Evolutionary conservation across 2,888 invertebrate species (phyloP), one percentile per base, ranked within the genome.

Genomic region (Epirrhoe alternata): DNA sequence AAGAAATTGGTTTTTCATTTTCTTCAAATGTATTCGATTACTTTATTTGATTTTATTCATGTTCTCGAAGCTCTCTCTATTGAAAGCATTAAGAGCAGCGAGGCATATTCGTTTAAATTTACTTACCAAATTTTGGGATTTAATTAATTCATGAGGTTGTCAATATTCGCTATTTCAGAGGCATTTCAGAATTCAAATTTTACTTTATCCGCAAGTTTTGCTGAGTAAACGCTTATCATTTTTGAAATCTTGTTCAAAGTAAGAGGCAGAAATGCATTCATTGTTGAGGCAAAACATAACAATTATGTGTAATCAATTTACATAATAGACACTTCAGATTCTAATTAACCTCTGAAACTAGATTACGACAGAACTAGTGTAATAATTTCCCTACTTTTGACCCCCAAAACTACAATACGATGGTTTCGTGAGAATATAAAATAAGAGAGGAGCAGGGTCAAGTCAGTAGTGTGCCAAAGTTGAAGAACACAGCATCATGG

Each of bases 341-440:
- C 70, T 83, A 83, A 84, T 84, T 83, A 82, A 79, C 78, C 76
- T 81, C 80, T 83, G 80, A 80, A 83, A 81, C 73, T 65, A 76
- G 71, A 73, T 84, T 83, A 76, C 83, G 80, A 78, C 74, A 81
- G 71, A 73, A 75, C 80, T 73, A 78, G 76, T 80, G 80, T 76
- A 81, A 77, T 75, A 73, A 82, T 82, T 82, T 83, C 81, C 58
- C 78, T 81, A 79, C 78, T 81, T 38, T 77, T 82, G 86, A 82
- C 87, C 87, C 86, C 82, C 83, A 86, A 85, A 83, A 79, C 69
- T 76, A 81, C 82, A 82, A 80, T 79, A 74, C 74, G 75, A 64
- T 75, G 76, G 74, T 72, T 77, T 76, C 71, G 78, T 77, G 76
- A 75, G 82, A 81, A 86, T 88, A 88, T 88, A 88, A 86, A 88